phyloP scores from a whole-genome alignment of 2,888 invertebrate species.

The Drosophila multiciliata region DNA sequence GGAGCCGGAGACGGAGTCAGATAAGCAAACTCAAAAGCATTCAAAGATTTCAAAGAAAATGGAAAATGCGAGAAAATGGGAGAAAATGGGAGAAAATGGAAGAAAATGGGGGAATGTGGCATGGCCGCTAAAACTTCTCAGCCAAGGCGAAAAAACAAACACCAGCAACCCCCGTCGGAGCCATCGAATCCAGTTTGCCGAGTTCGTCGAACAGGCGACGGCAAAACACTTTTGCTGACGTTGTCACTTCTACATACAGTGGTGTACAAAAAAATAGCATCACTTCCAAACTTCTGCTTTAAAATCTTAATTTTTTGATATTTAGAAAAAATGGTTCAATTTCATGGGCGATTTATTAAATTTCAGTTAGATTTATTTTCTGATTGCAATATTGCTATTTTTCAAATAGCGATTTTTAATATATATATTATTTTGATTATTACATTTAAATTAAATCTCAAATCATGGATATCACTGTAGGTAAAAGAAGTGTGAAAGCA shows the following conservation, averaged over 20 bases:
- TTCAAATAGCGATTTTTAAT: not conserved
- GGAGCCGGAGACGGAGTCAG: slow-evolving; percentile 37
- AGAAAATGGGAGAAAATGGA: slow-evolving; percentile 40
- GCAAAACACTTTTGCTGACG: slow-evolving; percentile 78
- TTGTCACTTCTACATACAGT: slow-evolving; percentile 40
- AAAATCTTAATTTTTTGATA: not conserved
- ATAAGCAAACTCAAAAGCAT: slow-evolving; percentile 77
- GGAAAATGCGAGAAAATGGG: slow-evolving; percentile 41
- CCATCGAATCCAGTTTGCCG: slow-evolving; percentile 9
- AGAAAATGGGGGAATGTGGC: slow-evolving; percentile 32
- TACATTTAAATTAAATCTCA: not conserved
- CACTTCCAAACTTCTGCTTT: not conserved
- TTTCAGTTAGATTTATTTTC: rapidly evolving
- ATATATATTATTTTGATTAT: not conserved
- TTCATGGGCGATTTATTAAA: not conserved
- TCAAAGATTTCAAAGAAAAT: slow-evolving; percentile 69
- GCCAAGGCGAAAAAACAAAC: slow-evolving; percentile 23
- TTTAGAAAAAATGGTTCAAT: not conserved
- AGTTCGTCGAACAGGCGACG: slow-evolving; percentile 44
- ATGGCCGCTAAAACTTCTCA: slow-evolving; percentile 34
- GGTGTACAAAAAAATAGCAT: not conserved
- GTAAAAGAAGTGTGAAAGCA: too few species aligned
- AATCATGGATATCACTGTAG: too few species aligned
- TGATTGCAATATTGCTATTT: not conserved
- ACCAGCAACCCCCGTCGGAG: slow-evolving; percentile 56